These are phyloP conservation scores for Agrochola litura DNA, from an alignment of 2,888 invertebrate genomes.

Conservation along the genomic window DNA sequence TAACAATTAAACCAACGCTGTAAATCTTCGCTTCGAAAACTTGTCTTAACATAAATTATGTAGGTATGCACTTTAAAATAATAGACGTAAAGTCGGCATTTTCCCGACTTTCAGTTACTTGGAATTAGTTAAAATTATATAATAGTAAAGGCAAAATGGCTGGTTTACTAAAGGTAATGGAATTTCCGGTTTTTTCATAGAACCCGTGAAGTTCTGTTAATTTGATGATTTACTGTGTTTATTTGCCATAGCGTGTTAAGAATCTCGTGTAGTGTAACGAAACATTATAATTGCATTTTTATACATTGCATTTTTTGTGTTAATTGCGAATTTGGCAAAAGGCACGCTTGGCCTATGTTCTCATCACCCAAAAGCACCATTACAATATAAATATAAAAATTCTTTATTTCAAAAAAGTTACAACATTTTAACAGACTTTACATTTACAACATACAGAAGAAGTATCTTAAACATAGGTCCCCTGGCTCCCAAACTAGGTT, in stretches of 20 bases:
- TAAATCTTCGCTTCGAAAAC: constrained; percentile 59
- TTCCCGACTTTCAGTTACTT: constrained; percentile 35
- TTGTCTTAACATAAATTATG: constrained; percentile 60
- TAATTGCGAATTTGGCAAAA: constrained; percentile 15
- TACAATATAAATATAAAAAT: background rate
- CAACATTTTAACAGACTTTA: too few relatives aligned
- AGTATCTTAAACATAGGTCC: too few relatives aligned
- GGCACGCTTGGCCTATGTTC: background rate
- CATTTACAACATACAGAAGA: too few relatives aligned
- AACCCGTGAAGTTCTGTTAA: constrained; percentile 49
- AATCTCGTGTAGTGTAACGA: constrained; percentile 49
- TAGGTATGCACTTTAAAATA: constrained; percentile 51
- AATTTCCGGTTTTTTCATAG: constrained; percentile 36
- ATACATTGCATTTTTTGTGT: constrained; percentile 33
- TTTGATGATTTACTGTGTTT: constrained; percentile 35
- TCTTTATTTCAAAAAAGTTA: too few relatives aligned
- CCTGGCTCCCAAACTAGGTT: too few relatives aligned
- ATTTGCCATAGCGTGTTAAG: constrained; percentile 48
- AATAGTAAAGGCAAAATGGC: constrained; percentile 35
- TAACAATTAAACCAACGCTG: constrained; percentile 59
- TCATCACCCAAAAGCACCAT: constrained; percentile 39
- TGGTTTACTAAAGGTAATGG: constrained; percentile 26
- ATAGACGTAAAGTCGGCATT: constrained; percentile 31
- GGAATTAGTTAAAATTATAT: constrained; percentile 39
- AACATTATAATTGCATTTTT: constrained; percentile 52